phyloP scores from a whole-genome alignment of 2,113 vertebrate species.

The Mionectes macconnelli region DNA sequence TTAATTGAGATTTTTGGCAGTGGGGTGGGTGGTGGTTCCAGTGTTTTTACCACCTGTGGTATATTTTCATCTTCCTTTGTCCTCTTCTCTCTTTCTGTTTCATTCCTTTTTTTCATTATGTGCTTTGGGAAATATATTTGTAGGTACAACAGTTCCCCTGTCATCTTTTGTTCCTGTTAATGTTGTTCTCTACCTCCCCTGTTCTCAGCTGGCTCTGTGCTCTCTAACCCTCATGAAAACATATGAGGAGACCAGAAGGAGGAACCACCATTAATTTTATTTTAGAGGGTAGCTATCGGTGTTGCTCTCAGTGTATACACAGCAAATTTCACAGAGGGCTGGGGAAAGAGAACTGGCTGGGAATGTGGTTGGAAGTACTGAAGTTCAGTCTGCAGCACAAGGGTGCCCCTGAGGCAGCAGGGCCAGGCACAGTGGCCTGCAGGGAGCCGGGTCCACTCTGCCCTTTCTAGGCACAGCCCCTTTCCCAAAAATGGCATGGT shows the following conservation, averaged over 20 bases:
- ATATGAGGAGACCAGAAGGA: neutral
- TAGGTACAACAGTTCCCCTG: neutral
- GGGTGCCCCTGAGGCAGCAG: neutral
- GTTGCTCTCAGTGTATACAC: neutral
- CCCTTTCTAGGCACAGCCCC: neutral
- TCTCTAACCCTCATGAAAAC: neutral
- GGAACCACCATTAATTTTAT: neutral
- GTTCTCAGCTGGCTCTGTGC: neutral
- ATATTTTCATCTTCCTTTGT: neutral
- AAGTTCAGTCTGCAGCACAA: fast-evolving
- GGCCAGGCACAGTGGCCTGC: neutral
- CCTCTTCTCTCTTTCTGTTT: neutral
- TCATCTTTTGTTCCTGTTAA: neutral
- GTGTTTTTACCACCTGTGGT: neutral
- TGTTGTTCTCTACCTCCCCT: neutral
- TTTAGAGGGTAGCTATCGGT: neutral
- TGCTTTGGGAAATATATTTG: neutral
- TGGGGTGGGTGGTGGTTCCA: neutral
- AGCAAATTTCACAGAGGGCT: neutral
- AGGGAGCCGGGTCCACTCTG: fast-evolving
- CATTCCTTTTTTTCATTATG: neutral
- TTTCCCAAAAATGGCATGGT: fast-evolving
- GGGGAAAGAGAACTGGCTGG: neutral
- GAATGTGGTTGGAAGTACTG: fast-evolving
- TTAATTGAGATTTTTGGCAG: neutral